A percentile compares a stretch with the other conserved stretches of the same genome.
These are phyloP conservation scores for Triplophysa yarkandensis DNA, from an alignment of 2,797 vertebrate genomes.

Conservation along the genomic window DNA sequence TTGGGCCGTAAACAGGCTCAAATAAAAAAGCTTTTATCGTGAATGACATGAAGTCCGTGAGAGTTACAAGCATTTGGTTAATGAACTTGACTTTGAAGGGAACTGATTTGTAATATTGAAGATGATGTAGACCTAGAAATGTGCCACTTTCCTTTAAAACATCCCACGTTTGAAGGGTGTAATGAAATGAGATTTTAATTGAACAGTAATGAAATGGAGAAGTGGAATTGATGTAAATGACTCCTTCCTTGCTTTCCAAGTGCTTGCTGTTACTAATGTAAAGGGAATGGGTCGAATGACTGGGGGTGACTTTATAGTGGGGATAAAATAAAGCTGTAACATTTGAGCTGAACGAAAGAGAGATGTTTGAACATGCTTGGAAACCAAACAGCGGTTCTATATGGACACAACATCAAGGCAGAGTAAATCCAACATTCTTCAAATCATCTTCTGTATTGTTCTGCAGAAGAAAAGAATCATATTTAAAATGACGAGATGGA, in stretches of 20 bases:
- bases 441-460: no score
- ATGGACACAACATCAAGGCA: no score
- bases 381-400: no score
- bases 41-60: slow-evolving; percentile 12
- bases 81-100: slow-evolving; percentile 29
- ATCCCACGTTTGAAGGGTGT: slow-evolving; percentile 16
- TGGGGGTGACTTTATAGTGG: no score
- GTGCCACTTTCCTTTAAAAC: slow-evolving; percentile 15
- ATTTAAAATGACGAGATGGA: no score
- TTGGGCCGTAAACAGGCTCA: slow-evolving; percentile 10
- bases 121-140: slow-evolving; percentile 10
- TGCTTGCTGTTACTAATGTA: slow-evolving; percentile 27
- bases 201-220: slow-evolving; percentile 30
- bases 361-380: no score
- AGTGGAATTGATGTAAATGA: slow-evolving; percentile 38
- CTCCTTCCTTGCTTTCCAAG: slow-evolving; percentile 27
- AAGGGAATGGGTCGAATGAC: background rate
- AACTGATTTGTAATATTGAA: slow-evolving; percentile 14
- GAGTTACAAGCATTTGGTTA: slow-evolving; percentile 37
- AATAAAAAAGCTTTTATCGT: slow-evolving; percentile 27
- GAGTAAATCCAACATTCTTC: no score
- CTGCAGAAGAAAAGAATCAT: no score
- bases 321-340: slow-evolving; percentile 4
- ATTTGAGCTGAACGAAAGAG: slow-evolving; percentile 2
- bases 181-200: slow-evolving; percentile 51